These are phyloP conservation scores for Notolepis coatsorum DNA, from an alignment of 2,797 vertebrate species.

Conservation along the genomic window DNA sequence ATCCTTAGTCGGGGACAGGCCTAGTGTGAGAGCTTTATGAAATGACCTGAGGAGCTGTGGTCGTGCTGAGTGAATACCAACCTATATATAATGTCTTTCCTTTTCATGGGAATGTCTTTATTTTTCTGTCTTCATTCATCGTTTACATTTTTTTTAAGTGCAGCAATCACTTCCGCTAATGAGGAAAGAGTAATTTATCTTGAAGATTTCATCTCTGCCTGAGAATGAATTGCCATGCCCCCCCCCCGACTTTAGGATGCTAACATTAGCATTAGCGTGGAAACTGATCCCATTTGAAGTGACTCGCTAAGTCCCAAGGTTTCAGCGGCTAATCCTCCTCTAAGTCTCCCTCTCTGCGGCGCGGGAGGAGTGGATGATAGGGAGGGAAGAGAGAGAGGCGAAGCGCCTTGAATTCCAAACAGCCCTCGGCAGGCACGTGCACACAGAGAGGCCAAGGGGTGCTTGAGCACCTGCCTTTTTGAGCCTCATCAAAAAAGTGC, in stretches of 20 bases:
- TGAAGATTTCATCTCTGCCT: background rate
- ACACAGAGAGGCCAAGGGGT: no score
- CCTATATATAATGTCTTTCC: background rate
- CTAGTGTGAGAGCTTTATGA: no score
- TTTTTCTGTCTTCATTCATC: slow-evolving; percentile 2
- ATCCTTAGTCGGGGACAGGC: no score
- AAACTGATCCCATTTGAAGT: slow-evolving; percentile 47
- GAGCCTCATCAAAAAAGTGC: no score
- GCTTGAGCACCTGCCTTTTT: no score
- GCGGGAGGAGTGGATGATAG: slow-evolving; percentile 35
- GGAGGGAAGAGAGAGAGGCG: slow-evolving; percentile 10
- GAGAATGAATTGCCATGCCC: slow-evolving; percentile 8
- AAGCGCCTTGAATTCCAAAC: slow-evolving; percentile 43
- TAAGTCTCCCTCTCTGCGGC: slow-evolving; percentile 41
- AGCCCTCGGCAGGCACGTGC: no score
- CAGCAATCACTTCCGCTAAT: slow-evolving; percentile 5
- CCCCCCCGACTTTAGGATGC: slow-evolving; percentile 33
- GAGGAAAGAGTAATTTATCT: background rate
- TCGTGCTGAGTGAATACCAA: no score
- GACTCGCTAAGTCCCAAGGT: slow-evolving; percentile 43
- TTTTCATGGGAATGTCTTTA: background rate
- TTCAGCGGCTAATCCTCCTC: slow-evolving; percentile 40
- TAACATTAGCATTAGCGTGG: slow-evolving; percentile 15
- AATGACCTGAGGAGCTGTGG: no score
- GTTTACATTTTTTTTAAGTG: background rate